Percentiles rank a stretch among this genome's conserved stretches.
Conservation (phyloP, 2,113 vertebrate genomes). For the Narcine bancroftii region DNA sequence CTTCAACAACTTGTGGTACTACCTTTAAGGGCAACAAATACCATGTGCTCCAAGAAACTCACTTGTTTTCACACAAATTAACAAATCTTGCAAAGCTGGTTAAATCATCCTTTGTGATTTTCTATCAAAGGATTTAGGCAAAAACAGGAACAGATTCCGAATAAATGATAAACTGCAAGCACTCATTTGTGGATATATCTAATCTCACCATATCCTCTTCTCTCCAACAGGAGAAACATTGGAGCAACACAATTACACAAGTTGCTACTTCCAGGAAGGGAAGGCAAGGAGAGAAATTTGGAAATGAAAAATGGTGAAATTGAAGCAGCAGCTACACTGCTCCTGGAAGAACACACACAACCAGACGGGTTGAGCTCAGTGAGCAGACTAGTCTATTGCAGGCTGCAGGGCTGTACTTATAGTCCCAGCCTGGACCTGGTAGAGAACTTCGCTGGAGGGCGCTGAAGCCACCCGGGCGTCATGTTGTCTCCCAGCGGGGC, state of each 20-base stretch:
- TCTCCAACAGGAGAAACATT: background rate
- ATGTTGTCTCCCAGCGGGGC: no score
- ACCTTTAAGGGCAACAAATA: background rate
- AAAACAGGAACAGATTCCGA: background rate
- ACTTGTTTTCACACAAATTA: background rate
- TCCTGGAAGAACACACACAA: no score
- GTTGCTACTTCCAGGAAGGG: background rate
- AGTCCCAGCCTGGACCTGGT: no score
- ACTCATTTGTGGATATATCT: background rate
- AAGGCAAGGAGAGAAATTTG: background rate
- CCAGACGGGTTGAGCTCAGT: no score
- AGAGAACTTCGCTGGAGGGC: no score
- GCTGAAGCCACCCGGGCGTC: no score
- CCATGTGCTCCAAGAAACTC: background rate
- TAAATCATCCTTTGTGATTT: background rate
- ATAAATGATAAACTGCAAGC: background rate
- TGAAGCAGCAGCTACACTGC: no score
- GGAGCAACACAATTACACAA: background rate
- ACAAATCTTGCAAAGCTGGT: background rate
- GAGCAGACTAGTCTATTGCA: no score
- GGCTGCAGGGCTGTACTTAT: no score
- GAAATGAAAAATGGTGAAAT: background rate
- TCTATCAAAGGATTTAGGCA: background rate
- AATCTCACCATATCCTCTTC: accelerated
- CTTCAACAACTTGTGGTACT: background rate